Percentiles rank a stretch among this genome's conserved stretches.
Evolutionary conservation across 2,113 vertebrate genomes (phyloP).

Genomic region (Campylomormyrus numenius): DNA sequence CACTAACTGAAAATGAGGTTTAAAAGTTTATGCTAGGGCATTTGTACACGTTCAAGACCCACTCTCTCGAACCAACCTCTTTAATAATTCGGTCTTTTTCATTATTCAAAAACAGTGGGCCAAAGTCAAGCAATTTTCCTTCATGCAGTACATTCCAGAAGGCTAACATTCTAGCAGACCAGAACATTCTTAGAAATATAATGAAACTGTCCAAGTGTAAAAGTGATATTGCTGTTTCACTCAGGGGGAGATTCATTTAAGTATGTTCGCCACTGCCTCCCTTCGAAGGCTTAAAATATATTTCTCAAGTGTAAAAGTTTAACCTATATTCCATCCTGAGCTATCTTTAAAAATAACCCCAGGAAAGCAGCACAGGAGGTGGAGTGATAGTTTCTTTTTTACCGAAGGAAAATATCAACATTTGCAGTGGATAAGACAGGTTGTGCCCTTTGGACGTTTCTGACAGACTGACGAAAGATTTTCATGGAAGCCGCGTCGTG

Average conservation of each 20-base stretch:
- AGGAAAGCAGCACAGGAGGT: background rate
- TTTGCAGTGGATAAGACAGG: background rate
- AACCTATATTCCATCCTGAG: conserved; percentile 7
- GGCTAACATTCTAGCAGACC: background rate
- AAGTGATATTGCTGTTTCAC: background rate
- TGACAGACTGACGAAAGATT: background rate
- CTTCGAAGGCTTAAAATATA: background rate
- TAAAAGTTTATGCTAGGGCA: background rate
- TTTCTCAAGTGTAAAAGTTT: conserved; percentile 5
- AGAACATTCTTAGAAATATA: background rate
- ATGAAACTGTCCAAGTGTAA: conserved; percentile 7
- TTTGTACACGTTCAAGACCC: background rate
- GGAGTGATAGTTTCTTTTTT: background rate
- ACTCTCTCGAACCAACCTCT: background rate
- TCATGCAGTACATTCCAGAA: background rate
- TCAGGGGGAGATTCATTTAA: background rate
- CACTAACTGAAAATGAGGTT: background rate
- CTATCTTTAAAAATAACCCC: background rate
- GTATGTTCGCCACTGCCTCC: background rate
- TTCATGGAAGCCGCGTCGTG: background rate
- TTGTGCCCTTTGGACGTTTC: background rate
- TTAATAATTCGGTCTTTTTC: background rate
- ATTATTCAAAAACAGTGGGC: background rate
- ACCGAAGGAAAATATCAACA: background rate
- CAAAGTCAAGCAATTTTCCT: background rate